Percentiles rank a stretch among this genome's conserved stretches.
These are phyloP conservation scores for Drosophila cognata DNA, from an alignment of 2,888 invertebrate species.

Conservation along the genomic window DNA sequence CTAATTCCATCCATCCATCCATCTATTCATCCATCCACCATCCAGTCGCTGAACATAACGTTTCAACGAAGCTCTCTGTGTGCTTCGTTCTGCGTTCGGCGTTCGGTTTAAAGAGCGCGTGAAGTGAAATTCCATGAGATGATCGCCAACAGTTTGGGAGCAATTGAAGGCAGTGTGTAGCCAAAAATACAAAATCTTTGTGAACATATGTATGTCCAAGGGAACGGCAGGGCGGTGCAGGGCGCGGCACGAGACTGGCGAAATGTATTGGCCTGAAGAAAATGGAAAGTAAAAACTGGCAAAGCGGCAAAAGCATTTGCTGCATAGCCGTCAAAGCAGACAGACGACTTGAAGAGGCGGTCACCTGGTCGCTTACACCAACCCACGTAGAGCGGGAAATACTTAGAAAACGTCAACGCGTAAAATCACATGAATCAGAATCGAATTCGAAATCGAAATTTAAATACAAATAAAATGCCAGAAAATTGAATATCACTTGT, in stretches of 20 bases:
- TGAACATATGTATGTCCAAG: constrained; percentile 19
- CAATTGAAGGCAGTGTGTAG: constrained; percentile 55
- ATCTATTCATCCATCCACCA: not conserved
- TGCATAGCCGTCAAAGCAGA: constrained; percentile 72
- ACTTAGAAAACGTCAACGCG: constrained; percentile 7
- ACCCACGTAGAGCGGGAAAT: constrained; percentile 4
- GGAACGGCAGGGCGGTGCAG: constrained; percentile 2
- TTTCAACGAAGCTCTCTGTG: constrained; percentile 16
- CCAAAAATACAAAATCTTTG: constrained; percentile 46
- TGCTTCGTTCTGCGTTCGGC: constrained; percentile 11
- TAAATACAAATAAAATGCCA: constrained; percentile 7
- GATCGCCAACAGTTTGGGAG: constrained; percentile 63
- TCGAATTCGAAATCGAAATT: not conserved
- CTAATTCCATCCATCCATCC: not conserved
- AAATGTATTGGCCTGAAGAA: constrained; percentile 43
- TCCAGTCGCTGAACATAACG: constrained; percentile 19
- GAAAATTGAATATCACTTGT: constrained; percentile 16
- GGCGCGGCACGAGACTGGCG: constrained; percentile 11
- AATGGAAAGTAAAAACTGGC: constrained; percentile 74
- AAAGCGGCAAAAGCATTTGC: constrained; percentile 61
- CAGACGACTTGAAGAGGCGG: constrained; percentile 59
- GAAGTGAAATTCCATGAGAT: constrained; percentile 58
- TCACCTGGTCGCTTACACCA: constrained; percentile 17
- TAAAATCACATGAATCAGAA: not conserved
- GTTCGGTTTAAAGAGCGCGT: constrained; percentile 26